phyloP scores from a whole-genome alignment of 2,888 invertebrate genomes.

The Cantharis lateralis region DNA sequence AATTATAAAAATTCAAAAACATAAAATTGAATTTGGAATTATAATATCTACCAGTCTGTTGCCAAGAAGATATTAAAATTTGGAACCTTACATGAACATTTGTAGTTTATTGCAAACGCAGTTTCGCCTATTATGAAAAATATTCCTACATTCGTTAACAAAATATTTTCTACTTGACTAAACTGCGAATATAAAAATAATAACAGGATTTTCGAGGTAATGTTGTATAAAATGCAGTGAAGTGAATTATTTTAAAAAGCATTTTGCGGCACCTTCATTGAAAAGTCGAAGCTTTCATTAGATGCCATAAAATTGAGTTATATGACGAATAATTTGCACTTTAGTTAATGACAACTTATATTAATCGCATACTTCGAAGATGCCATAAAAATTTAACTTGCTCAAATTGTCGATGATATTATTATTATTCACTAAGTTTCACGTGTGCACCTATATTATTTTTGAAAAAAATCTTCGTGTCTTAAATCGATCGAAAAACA shows the following conservation, averaged over 20 bases:
- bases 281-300: conserved; percentile 13
- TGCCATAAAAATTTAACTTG: not conserved
- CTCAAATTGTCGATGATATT: not conserved
- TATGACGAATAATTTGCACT: conserved; percentile 11
- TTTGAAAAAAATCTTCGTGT: not conserved
- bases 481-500: not conserved
- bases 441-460: not conserved
- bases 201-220: not conserved
- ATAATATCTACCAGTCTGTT: too few species aligned
- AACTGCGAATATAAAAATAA: not conserved
- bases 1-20: too few species aligned
- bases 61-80: not conserved
- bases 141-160: not conserved
- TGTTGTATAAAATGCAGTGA: not conserved
- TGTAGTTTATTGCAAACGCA: not conserved
- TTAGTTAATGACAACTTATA: conserved; percentile 6
- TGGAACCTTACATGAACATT: not conserved
- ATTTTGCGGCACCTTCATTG: not conserved
- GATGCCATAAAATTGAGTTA: conserved; percentile 18
- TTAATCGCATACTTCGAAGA: conserved; percentile 6
- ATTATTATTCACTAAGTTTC: not conserved
- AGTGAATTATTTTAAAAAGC: conserved; percentile 13
- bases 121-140: not conserved
- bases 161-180: not conserved
- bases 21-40: too few species aligned